Conservation (phyloP, 2,888 invertebrate genomes). For the Hipparchia semele region DNA sequence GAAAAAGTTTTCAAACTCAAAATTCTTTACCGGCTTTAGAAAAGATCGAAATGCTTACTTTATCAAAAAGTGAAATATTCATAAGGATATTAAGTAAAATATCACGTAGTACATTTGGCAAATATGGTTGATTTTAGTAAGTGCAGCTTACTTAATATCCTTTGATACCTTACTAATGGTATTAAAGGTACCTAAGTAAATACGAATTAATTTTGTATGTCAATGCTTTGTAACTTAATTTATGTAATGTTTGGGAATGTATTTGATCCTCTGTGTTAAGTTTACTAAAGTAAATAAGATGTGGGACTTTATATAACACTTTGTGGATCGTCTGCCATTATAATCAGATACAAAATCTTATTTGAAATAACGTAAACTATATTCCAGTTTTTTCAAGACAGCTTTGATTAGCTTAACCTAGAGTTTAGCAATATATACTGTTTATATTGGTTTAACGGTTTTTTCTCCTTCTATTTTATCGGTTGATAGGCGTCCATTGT, state of each 20-base stretch:
- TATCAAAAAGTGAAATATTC: too few relatives aligned
- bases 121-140: neutral
- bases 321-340: slow-evolving; percentile 48
- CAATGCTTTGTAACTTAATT: slow-evolving; percentile 9
- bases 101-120: slow-evolving; percentile 9
- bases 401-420: too few relatives aligned
- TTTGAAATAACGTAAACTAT: slow-evolving; percentile 6
- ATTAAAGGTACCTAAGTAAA: neutral
- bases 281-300: slow-evolving; percentile 46
- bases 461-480: too few relatives aligned
- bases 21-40: too few relatives aligned
- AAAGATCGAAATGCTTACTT: too few relatives aligned
- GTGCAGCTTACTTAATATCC: neutral
- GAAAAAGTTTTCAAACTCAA: too few relatives aligned
- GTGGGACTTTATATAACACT: slow-evolving; percentile 50
- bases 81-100: too few relatives aligned
- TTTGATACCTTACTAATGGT: slow-evolving; percentile 5
- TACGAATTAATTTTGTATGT: slow-evolving; percentile 3
- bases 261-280: slow-evolving; percentile 41
- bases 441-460: too few relatives aligned
- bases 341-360: slow-evolving; percentile 47
- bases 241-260: neutral
- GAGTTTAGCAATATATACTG: too few relatives aligned
- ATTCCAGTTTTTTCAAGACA: too few relatives aligned
- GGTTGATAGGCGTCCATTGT: too few relatives aligned